Evolutionary conservation across 37 sponge, comb jelly and placozoan species (phyloP).

Genomic region (Hexactinellida sp.): DNA sequence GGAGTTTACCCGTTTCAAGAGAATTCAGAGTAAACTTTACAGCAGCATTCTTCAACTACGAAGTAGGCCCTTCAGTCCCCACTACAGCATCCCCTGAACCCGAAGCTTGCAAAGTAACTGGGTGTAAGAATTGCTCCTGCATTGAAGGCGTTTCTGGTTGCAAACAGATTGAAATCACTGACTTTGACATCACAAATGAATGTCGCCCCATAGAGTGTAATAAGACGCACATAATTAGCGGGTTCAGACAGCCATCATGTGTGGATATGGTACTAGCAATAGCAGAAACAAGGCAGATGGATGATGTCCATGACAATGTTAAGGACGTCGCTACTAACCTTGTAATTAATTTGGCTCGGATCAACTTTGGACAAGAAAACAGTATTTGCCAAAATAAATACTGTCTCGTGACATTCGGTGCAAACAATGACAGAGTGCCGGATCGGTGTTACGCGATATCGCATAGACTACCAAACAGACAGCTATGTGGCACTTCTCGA

Average conservation of each 20-base stretch:
- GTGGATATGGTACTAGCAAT: not conserved
- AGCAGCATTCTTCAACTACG: not conserved
- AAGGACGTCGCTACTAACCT: not conserved
- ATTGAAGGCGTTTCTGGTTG: not conserved
- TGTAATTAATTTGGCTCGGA: not conserved
- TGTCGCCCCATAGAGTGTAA: not conserved
- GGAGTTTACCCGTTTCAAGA: not conserved
- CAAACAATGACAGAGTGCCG: not conserved
- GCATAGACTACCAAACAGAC: not conserved
- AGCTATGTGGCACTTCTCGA: not conserved
- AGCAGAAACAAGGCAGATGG: not conserved
- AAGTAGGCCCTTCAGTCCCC: not conserved
- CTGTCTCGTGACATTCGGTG: not conserved
- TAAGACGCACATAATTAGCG: not conserved
- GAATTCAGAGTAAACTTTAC: not conserved
- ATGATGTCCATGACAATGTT: not conserved
- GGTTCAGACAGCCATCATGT: not conserved
- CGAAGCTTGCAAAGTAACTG: not conserved
- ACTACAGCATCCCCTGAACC: not conserved
- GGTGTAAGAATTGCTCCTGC: not conserved
- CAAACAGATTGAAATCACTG: not conserved
- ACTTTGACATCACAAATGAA: not conserved
- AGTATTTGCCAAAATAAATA: not conserved
- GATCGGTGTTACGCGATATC: not conserved
- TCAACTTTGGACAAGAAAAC: constrained; percentile 6